A percentile compares a stretch with the other conserved stretches of the same genome.
Evolutionary conservation across 2,888 invertebrate genomes (phyloP).

Genomic region (Alviniconcha strummeri): DNA sequence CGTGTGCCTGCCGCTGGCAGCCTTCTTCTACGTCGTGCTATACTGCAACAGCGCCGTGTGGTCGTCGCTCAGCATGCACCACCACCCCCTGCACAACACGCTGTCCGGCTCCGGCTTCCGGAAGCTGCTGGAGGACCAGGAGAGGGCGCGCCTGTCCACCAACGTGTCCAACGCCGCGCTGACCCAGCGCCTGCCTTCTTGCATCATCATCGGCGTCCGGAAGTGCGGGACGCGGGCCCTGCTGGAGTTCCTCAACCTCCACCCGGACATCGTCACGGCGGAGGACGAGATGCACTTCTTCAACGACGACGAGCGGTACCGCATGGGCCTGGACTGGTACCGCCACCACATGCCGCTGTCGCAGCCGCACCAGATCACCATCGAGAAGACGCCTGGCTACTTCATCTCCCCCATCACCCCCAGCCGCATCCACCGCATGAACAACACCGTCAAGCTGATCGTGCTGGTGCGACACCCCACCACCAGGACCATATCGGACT

Average conservation of each 20-base stretch:
- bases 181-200: slow-evolving; percentile 70
- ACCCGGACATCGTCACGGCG: slow-evolving; percentile 88
- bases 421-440: slow-evolving; percentile 94
- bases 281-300: slow-evolving; percentile 98
- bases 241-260: slow-evolving; percentile 73
- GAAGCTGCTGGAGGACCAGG: slow-evolving; percentile 49
- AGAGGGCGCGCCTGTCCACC: slow-evolving; percentile 43
- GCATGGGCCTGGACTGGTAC: slow-evolving; percentile 95
- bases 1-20: slow-evolving; percentile 38
- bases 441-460: slow-evolving; percentile 89
- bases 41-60: slow-evolving; percentile 49
- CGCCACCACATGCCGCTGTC: slow-evolving; percentile 91
- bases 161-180: slow-evolving; percentile 46
- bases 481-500: slow-evolving; percentile 96
- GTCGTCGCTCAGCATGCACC: slow-evolving; percentile 45
- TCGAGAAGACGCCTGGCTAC: slow-evolving; percentile 98
- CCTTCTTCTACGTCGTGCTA: slow-evolving; percentile 48
- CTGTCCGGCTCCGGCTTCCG: slow-evolving; percentile 42
- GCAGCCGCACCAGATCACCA: slow-evolving; percentile 92
- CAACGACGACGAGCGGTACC: slow-evolving; percentile 89
- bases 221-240: slow-evolving; percentile 75
- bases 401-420: slow-evolving; percentile 97
- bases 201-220: slow-evolving; percentile 74
- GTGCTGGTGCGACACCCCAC: slow-evolving; percentile 97
- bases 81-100: slow-evolving; percentile 38